These are phyloP conservation scores for Amphiprion ocellaris DNA, from an alignment of 2,113 vertebrate species.

Conservation along the genomic window DNA sequence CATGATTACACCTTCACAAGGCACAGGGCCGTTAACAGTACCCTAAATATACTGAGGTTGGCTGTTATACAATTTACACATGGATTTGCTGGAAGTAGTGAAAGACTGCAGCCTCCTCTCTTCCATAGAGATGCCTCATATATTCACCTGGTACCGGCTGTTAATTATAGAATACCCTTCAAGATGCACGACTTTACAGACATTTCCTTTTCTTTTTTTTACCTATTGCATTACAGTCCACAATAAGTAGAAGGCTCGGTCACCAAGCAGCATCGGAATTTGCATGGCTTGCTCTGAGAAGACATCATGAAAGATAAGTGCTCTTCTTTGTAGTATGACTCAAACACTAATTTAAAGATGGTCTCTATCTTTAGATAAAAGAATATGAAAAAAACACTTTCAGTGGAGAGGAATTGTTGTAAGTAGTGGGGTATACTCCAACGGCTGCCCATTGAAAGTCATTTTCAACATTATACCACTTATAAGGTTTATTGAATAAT, in stretches of 20 bases:
- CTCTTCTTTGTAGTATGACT: conserved; percentile 59
- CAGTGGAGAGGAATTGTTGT: conserved; percentile 49
- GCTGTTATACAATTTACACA: conserved; percentile 86
- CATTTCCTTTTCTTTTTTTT: conserved; percentile 27
- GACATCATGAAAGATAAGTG: conserved; percentile 67
- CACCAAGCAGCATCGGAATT: conserved; percentile 56
- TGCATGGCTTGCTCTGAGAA: conserved; percentile 46
- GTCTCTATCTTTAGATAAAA: conserved; percentile 63
- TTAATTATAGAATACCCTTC: conserved; percentile 12
- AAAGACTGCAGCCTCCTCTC: conserved; percentile 41
- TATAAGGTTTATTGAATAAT: conserved; percentile 49
- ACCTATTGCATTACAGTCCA: conserved; percentile 23
- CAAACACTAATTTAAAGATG: conserved; percentile 73
- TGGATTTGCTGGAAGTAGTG: conserved; percentile 65
- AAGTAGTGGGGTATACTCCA: conserved; percentile 34
- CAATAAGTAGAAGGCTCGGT: conserved; percentile 28
- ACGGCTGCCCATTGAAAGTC: conserved; percentile 36
- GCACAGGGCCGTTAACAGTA: conserved; percentile 86
- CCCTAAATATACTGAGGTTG: conserved; percentile 88
- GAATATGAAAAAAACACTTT: conserved; percentile 37
- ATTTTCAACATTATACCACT: conserved; percentile 38
- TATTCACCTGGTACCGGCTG: conserved; percentile 36
- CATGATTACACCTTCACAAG: conserved; percentile 91
- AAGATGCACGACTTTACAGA: conserved; percentile 5
- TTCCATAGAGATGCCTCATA: conserved; percentile 18